These are phyloP conservation scores for Atrichornis clamosus DNA, from an alignment of 2,113 vertebrate genomes.

Conservation along the genomic window DNA sequence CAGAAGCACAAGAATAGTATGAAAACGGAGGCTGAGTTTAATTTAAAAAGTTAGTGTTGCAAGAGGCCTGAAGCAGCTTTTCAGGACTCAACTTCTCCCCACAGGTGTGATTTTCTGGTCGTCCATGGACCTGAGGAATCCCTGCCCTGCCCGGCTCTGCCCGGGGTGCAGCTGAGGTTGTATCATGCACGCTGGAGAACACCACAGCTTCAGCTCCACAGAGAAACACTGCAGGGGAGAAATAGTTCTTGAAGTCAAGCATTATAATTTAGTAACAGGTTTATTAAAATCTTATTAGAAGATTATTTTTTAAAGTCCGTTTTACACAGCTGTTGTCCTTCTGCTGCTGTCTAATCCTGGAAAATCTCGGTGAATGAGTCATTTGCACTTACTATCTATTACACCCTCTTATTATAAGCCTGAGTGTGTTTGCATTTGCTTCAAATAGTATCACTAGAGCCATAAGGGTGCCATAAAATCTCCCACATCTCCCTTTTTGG, in stretches of 20 bases:
- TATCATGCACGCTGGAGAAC: background rate
- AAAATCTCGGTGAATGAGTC: constrained; percentile 53
- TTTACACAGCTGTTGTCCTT: constrained; percentile 50
- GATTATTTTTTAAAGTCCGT: constrained; percentile 49
- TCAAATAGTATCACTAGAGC: background rate
- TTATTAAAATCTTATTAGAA: constrained; percentile 63
- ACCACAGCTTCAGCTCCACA: background rate
- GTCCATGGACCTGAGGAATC: background rate
- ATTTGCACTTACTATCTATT: constrained; percentile 43
- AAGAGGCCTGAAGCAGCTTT: background rate
- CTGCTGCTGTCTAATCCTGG: constrained; percentile 53
- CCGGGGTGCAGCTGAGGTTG: fast-evolving
- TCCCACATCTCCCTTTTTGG: background rate
- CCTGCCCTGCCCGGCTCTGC: background rate
- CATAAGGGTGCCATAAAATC: background rate
- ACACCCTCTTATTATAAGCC: constrained; percentile 3
- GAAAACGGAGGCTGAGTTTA: background rate
- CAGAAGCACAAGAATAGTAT: background rate
- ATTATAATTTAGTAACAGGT: constrained; percentile 35
- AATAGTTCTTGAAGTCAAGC: constrained; percentile 11
- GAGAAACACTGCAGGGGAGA: background rate
- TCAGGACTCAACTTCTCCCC: background rate
- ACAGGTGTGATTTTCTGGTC: background rate
- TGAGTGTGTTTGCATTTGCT: constrained; percentile 8
- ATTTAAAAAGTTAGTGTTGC: background rate